Base-by-base conservation (phyloP, 1,140 invertebrate species). In the Atopsyche davidsoni region DNA sequence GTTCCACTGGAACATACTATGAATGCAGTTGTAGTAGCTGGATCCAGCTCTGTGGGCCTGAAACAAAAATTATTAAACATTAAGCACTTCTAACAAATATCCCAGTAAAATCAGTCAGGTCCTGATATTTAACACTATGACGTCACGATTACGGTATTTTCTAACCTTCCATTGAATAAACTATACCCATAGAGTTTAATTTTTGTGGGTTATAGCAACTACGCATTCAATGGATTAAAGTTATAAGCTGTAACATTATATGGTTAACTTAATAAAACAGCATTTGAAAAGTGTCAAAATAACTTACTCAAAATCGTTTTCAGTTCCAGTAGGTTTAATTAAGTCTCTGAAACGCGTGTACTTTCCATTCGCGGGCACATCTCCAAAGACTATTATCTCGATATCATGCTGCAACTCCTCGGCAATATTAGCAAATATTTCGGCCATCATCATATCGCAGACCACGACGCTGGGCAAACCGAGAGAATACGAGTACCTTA, bases 1-100 rank as follows among this genome's bases (percentile, higher is more conserved):
- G 51, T 54, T 18, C 56, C 56, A 44, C 56, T 54, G 1, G 56
- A 58, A 22, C 51, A 54, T 13, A 23, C 21, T 22, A 54, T 35
- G 34, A 58, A 35, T 10, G 38, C 42, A 6, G 31, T 44, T 11
- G 51, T 54, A 24, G 19, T 48, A n/a, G 47, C 13, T 24, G 51
- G 51, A 40, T 58, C 56, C 19, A 58, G 51, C 23, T 58, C 56
- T 43, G 31, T 35, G 25, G 25, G 42, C 35, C 51, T 58, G 45
- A 14, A 52, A 52, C 11, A 4, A 46, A 46, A 31, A 32, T 4
- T 28, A 4, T 32, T 21, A 13, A 6, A 38, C 25, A 28, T 28
- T 13, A 38, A n/a, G 13, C 14, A 10, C 14, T n/a, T 13, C 4
- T 38, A n/a, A 38, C 16, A 17, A 10, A 13, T 4, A 7, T 13